Percentiles rank a stretch among this genome's conserved stretches.
Evolutionary conservation across 1,140 invertebrate species (phyloP).

Genomic region (Anthonomus grandis): DNA sequence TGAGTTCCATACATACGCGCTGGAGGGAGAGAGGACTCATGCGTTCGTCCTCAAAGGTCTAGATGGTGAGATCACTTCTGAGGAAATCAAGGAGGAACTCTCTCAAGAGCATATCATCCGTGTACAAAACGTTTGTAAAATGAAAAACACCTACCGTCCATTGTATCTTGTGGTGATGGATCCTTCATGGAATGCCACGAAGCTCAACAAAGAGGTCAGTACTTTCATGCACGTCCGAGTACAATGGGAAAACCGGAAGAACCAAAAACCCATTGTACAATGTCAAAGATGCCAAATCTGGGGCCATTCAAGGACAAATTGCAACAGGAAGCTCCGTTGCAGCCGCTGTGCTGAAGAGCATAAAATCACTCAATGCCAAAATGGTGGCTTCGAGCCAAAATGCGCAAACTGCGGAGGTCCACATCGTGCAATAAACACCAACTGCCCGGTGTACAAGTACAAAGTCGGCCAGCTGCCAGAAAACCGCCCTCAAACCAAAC

Average conservation of each 20-base stretch:
- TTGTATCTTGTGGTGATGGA: background rate
- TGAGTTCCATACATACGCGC: constrained; percentile 11
- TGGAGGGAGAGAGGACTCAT: constrained; percentile 9
- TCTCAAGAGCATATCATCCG: background rate
- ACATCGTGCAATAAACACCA: constrained; percentile 4
- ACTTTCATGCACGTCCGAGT: background rate
- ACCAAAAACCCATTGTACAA: constrained; percentile 23
- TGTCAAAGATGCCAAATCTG: constrained; percentile 38
- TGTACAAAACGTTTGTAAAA: background rate
- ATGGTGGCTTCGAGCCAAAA: background rate
- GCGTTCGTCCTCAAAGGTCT: constrained; percentile 8
- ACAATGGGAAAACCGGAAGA: constrained; percentile 10
- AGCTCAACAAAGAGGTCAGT: background rate
- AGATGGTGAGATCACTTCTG: background rate
- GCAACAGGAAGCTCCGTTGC: constrained; percentile 22
- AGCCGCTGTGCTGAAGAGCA: constrained; percentile 34
- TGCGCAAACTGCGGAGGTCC: constrained; percentile 10
- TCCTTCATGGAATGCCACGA: background rate
- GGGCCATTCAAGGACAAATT: constrained; percentile 31
- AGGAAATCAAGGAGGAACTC: constrained; percentile 7
- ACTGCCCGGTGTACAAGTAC: background rate
- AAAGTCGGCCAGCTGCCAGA: background rate
- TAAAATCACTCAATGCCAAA: constrained; percentile 11
- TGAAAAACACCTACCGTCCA: background rate
- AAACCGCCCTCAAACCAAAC: background rate